phyloP scores from a whole-genome alignment of 2,113 vertebrate genomes.

The Mormyrus iriodes region DNA sequence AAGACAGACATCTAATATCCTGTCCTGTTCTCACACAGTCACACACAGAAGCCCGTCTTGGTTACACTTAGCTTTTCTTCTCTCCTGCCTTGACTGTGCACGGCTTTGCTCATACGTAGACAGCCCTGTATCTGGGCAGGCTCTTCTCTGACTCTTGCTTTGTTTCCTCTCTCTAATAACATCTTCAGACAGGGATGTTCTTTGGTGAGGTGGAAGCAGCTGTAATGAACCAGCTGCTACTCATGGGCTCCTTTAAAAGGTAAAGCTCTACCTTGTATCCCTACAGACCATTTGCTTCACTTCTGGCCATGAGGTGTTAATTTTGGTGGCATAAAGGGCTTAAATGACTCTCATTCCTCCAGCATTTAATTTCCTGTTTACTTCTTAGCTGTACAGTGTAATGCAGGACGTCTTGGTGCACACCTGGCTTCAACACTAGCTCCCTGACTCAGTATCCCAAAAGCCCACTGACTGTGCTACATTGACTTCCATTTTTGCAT shows the following conservation, averaged over 20 bases:
- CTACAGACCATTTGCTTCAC: background rate
- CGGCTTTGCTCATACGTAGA: background rate
- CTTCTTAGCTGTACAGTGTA: background rate
- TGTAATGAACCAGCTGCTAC: slow-evolving; percentile 92
- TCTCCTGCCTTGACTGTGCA: background rate
- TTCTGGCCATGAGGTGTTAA: background rate
- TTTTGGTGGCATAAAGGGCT: background rate
- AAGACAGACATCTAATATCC: background rate
- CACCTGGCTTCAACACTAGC: background rate
- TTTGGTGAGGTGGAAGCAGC: slow-evolving; percentile 94
- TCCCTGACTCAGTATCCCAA: background rate
- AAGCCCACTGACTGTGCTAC: background rate
- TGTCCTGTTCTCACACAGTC: background rate
- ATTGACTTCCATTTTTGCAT: background rate
- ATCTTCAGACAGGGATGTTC: slow-evolving; percentile 81
- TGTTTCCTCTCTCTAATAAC: background rate
- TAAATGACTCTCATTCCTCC: background rate
- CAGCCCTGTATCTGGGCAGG: background rate
- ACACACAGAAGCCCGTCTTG: background rate
- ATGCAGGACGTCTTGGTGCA: background rate
- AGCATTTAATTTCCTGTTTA: background rate
- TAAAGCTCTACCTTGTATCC: slow-evolving; percentile 45
- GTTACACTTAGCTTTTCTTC: background rate
- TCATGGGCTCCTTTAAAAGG: slow-evolving; percentile 98
- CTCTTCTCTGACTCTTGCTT: background rate